A percentile compares a stretch with the other conserved stretches of the same genome.
Conservation (phyloP, 1,140 invertebrate species). For the Heliconius hermathena region DNA sequence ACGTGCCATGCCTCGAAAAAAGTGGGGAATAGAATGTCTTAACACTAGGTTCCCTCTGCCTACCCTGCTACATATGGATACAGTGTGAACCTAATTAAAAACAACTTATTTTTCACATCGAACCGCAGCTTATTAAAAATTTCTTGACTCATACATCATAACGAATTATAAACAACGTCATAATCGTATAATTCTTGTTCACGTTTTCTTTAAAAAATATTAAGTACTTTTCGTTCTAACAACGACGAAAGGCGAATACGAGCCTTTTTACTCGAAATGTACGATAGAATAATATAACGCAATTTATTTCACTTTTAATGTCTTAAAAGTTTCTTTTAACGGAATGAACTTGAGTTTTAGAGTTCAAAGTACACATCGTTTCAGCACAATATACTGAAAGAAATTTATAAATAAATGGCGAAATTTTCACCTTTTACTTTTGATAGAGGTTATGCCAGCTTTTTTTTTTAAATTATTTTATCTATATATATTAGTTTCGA, state of each 20-base stretch:
- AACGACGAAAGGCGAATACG: neutral
- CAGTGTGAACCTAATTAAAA: too few relatives aligned
- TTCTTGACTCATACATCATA: neutral
- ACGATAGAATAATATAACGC: neutral
- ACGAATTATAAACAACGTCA: neutral
- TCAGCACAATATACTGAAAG: neutral
- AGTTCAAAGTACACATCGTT: neutral
- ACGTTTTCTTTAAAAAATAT: neutral
- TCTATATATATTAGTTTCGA: too few relatives aligned
- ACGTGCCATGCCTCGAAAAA: too few relatives aligned
- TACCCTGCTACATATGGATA: too few relatives aligned
- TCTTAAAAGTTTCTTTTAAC: neutral
- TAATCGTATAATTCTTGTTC: neutral
- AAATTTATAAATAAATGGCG: neutral
- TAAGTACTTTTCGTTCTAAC: neutral
- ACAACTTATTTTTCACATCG: neutral
- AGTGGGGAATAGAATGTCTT: too few relatives aligned
- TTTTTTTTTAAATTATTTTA: too few relatives aligned
- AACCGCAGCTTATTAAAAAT: neutral
- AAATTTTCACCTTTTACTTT: too few relatives aligned
- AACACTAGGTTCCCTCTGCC: too few relatives aligned
- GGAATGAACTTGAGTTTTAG: neutral
- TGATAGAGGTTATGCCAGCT: too few relatives aligned
- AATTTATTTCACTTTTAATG: slow-evolving; percentile 8
- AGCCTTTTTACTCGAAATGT: neutral